phyloP scores from a whole-genome alignment of 2,888 invertebrate genomes.

The Rosalia funebris region DNA sequence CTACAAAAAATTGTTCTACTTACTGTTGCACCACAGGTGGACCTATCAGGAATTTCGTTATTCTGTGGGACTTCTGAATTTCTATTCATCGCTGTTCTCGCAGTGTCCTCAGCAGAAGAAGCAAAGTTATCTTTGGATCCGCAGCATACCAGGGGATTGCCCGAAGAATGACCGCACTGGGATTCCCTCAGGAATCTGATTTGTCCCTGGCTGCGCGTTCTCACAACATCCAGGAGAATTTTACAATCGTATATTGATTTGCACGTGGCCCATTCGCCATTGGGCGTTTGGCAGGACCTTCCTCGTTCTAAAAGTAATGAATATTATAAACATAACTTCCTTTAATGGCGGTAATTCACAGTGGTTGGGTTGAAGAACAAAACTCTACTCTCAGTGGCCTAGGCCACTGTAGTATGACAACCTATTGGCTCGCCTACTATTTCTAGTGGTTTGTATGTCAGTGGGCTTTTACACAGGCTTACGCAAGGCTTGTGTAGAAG shows the following conservation, averaged over 20 bases:
- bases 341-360: no score
- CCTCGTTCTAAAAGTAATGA: conserved; percentile 43
- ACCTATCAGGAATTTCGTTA: conserved; percentile 46
- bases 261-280: conserved; percentile 64
- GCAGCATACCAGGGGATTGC: conserved; percentile 64
- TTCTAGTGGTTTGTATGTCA: no score
- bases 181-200: conserved; percentile 65
- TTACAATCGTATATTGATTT: conserved; percentile 66
- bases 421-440: no score
- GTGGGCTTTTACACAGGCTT: no score
- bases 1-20: no score
- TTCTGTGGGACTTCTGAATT: conserved; percentile 27
- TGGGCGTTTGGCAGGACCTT: conserved; percentile 66
- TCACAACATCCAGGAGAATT: conserved; percentile 60
- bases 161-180: conserved; percentile 67
- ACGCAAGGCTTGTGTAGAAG: no score
- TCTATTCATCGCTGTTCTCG: background rate
- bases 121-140: conserved; percentile 49
- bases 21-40: conserved; percentile 54
- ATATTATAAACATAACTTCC: no score
- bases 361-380: no score
- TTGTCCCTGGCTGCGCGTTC: conserved; percentile 52
- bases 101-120: background rate
- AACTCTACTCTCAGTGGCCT: no score
- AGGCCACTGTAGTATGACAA: no score